A percentile compares a stretch with the other conserved stretches of the same genome.
Evolutionary conservation across 2,888 invertebrate species (phyloP).

Genomic region (Meteorus colon): DNA sequence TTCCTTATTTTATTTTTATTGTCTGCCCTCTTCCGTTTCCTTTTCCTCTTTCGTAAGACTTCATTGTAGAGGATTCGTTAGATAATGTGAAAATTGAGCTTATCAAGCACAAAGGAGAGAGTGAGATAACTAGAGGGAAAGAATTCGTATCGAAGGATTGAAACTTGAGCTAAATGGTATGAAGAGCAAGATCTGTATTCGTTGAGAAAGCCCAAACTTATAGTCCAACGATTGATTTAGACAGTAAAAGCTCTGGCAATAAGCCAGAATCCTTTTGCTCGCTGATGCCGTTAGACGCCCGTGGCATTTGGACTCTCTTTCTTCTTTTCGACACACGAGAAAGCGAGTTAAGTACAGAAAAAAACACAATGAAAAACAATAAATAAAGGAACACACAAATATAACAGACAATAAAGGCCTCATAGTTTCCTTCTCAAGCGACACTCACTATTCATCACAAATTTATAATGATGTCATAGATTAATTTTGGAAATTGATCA

Average conservation of each 20-base stretch:
- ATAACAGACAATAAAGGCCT: background rate
- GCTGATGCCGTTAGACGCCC: background rate
- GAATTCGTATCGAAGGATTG: conserved; percentile 50
- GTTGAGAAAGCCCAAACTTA: conserved; percentile 17
- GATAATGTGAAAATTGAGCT: conserved; percentile 51
- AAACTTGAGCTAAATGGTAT: conserved; percentile 22
- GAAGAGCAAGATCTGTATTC: conserved; percentile 21
- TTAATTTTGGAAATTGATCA: background rate
- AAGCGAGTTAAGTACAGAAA: conserved; percentile 33
- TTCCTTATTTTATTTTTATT: background rate
- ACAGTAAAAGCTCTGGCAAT: conserved; percentile 53
- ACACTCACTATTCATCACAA: background rate
- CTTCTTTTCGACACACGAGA: conserved; percentile 48
- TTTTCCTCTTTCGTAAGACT: background rate
- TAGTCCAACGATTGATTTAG: conserved; percentile 56
- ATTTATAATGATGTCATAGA: background rate
- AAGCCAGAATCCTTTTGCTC: conserved; percentile 45
- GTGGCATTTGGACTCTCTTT: conserved; percentile 44
- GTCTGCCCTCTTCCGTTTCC: background rate
- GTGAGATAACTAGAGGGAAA: background rate
- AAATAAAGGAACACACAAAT: conserved; percentile 44
- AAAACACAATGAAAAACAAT: conserved; percentile 24
- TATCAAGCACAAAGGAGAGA: conserved; percentile 43
- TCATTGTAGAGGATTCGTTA: conserved; percentile 46
- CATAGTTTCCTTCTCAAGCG: background rate